Conservation (phyloP, 1,140 invertebrate species). For the Heliconius hewitsoni region DNA sequence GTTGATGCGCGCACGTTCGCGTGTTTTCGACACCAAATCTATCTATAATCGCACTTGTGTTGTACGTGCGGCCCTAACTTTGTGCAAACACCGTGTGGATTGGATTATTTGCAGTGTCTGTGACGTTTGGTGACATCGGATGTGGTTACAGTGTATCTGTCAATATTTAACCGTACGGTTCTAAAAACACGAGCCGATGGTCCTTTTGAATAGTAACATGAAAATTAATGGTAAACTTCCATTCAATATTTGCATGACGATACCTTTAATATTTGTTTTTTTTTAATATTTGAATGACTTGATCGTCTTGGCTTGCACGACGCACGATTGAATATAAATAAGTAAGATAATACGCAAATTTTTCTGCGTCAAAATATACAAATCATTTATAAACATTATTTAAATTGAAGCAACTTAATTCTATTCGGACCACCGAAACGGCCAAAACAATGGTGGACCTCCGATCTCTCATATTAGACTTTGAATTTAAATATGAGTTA, state of each 20-base stretch:
- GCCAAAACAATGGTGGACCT: constrained; percentile 74
- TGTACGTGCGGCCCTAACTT: constrained; percentile 56
- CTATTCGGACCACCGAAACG: constrained; percentile 66
- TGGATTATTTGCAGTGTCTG: constrained; percentile 67
- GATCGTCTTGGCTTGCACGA: constrained; percentile 77
- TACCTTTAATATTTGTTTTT: constrained; percentile 42
- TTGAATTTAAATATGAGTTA: constrained; percentile 71
- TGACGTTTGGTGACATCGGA: constrained; percentile 63
- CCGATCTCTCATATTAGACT: constrained; percentile 69
- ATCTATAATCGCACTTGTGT: constrained; percentile 29
- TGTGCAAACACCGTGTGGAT: constrained; percentile 59
- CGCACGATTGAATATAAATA: constrained; percentile 47
- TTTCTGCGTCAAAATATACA: constrained; percentile 26
- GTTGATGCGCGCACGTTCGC: constrained; percentile 39
- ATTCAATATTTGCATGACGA: constrained; percentile 64
- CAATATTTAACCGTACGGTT: constrained; percentile 49
- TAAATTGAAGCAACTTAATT: constrained; percentile 50
- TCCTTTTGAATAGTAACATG: constrained; percentile 79
- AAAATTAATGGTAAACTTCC: constrained; percentile 78
- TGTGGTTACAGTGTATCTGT: constrained; percentile 61
- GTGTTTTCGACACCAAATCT: constrained; percentile 39
- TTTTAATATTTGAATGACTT: constrained; percentile 62
- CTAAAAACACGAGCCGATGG: constrained; percentile 69
- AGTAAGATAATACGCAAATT: constrained; percentile 14
- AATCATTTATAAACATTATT: constrained; percentile 40